Conservation (phyloP, 2,113 vertebrate species). For the Lycaon pictus region DNA sequence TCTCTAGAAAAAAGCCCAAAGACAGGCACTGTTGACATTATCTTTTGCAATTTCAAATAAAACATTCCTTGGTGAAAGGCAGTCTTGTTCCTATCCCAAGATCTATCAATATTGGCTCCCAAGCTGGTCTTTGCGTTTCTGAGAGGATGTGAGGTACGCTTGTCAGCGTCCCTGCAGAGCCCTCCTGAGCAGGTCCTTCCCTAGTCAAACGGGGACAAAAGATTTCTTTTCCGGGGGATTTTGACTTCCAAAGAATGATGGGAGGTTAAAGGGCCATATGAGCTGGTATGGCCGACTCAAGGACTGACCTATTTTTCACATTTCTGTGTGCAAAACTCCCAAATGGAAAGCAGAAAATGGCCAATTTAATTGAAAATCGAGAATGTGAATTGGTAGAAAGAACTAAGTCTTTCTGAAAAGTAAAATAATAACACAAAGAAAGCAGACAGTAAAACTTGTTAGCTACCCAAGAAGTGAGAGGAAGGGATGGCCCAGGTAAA, state of each 20-base stretch:
- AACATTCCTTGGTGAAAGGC: slow-evolving; percentile 2
- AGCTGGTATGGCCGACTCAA: background rate
- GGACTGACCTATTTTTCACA: slow-evolving; percentile 1
- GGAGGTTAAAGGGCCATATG: background rate
- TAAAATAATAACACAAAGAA: background rate
- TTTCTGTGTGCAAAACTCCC: slow-evolving; percentile 10
- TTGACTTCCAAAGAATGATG: slow-evolving; percentile 46
- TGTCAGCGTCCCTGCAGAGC: background rate
- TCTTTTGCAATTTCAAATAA: slow-evolving; percentile 43
- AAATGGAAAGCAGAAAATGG: slow-evolving; percentile 46
- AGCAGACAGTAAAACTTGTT: background rate
- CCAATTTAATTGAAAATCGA: slow-evolving; percentile 39
- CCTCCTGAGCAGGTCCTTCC: background rate
- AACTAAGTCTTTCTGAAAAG: slow-evolving; percentile 42
- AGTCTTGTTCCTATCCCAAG: background rate
- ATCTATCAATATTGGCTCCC: background rate
- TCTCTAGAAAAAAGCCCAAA: slow-evolving; percentile 32
- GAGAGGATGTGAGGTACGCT: background rate
- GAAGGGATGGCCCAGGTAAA: background rate
- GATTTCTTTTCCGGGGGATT: slow-evolving; percentile 39
- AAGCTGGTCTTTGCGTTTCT: background rate
- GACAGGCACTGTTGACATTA: slow-evolving; percentile 46
- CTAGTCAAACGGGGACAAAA: background rate
- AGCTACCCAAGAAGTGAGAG: background rate
- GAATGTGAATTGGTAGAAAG: background rate